These are phyloP conservation scores for Siniperca chuatsi DNA, from an alignment of 2,113 vertebrate genomes.

Conservation along the genomic window DNA sequence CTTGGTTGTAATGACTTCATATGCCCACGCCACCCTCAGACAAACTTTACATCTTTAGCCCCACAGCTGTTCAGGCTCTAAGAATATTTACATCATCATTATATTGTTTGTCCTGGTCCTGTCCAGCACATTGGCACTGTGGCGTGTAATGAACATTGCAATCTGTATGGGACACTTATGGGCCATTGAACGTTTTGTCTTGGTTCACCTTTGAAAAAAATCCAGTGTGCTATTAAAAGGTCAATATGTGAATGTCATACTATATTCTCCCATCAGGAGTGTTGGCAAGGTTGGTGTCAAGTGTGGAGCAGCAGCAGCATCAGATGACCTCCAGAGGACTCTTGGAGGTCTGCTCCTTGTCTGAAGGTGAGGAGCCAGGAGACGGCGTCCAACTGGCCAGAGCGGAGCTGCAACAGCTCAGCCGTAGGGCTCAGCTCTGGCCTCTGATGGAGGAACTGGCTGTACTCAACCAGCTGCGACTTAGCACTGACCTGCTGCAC, in stretches of 20 bases:
- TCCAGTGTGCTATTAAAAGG: not conserved
- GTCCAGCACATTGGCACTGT: not conserved
- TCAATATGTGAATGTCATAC: not conserved
- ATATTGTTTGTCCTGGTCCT: not conserved
- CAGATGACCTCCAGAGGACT: slow-evolving; percentile 87
- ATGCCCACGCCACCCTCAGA: not conserved
- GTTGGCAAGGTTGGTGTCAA: slow-evolving; percentile 84
- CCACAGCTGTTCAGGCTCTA: too few species aligned
- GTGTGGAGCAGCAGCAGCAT: slow-evolving; percentile 85
- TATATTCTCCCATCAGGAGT: slow-evolving; percentile 61
- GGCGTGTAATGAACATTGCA: not conserved
- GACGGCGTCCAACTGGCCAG: slow-evolving; percentile 56
- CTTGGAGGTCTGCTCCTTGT: slow-evolving; percentile 44
- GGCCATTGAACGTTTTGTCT: not conserved
- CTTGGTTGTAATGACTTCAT: not conserved
- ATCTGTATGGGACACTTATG: not conserved
- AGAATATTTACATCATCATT: not conserved
- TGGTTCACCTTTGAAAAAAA: not conserved
- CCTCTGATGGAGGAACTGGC: slow-evolving; percentile 91
- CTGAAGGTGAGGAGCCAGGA: slow-evolving; percentile 63
- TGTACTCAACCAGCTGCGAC: slow-evolving; percentile 90
- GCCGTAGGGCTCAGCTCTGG: slow-evolving; percentile 90
- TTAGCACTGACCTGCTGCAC: slow-evolving; percentile 87
- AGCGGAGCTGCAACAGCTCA: slow-evolving; percentile 85
- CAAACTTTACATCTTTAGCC: not conserved